These are phyloP conservation scores for Parapristionchus giblindavisi DNA, from an alignment of 2,888 invertebrate genomes.

Conservation along the genomic window DNA sequence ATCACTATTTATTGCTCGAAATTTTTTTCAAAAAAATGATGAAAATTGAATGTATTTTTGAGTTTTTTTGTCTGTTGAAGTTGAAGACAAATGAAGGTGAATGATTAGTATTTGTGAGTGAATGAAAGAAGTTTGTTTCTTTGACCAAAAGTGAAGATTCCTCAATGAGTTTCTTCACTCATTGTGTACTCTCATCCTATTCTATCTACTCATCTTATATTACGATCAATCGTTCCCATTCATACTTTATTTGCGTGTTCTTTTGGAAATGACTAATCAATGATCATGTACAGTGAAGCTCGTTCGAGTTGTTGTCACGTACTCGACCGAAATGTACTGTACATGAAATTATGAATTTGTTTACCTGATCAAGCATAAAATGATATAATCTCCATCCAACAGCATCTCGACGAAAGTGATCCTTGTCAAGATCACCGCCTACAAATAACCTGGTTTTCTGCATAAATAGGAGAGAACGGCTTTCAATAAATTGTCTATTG, in stretches of 20 bases:
- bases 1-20: not conserved
- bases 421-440: slow-evolving; percentile 38
- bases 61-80: no score
- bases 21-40: not conserved
- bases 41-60: not conserved
- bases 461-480: no score
- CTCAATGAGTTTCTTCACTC: not conserved
- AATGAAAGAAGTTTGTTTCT: no score
- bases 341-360: not conserved
- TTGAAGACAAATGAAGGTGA: no score
- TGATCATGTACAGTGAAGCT: no score
- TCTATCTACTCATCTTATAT: no score
- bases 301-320: not conserved
- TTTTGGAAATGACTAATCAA: no score
- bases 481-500: no score
- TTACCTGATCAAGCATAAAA: slow-evolving; percentile 57
- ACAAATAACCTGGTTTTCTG: not conserved
- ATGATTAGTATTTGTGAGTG: no score
- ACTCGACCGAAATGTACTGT: not conserved
- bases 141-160: no score
- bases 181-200: not conserved
- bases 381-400: slow-evolving; percentile 59
- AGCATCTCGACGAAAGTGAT: slow-evolving; percentile 54
- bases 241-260: no score
- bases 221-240: no score